Base-by-base conservation (phyloP, 2,797 vertebrate species). In the Nothura maculosa region DNA sequence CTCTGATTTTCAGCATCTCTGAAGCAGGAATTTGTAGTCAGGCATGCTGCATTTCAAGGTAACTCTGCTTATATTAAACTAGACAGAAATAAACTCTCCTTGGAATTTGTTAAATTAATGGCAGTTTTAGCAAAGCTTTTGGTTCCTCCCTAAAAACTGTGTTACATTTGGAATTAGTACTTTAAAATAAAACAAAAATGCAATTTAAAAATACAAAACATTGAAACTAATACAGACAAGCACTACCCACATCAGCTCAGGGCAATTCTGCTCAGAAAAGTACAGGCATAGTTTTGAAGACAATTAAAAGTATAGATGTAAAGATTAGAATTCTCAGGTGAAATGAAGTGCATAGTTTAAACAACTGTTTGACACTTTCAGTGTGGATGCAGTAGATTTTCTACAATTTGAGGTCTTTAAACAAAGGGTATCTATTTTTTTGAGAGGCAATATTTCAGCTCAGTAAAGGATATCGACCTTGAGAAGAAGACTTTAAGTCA, bases 101-200 rank as follows among this genome's bases (percentile, higher is more conserved):
- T 87, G 47, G 66, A 92, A 89, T 38, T 79, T 76, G 20, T 63
- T 84, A 89, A 87, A 87, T 92, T 79, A 92, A 67, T 67, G 47
- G 36, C 84, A 91, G 43, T 85, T 94, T 83, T 52, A 87, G 32
- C 32, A 89, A 81, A 85, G n/a, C 21, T 34, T 68, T 74, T 55
- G 38, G 17, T 0, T 2, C 6, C 57, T 38, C 1, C 4, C 83
- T 81, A 34, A 81, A 67, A 94, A 67, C 15, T 32, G 21, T 76
- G 27, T 15, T 76, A 89, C 85, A n/a, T 47, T 52, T 87, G 42
- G 36, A 95, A 93, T 81, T 84, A 70, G 12, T 74, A 47, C 34
- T 83, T 94, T 87, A 85, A 73, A 78, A 92, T 78, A 89, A 80
- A 94, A 94, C 62, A 89, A 80, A 94, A 94, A 91, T 16, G 14